These are phyloP conservation scores for Willowsia nigromaculata DNA, from an alignment of 2,888 invertebrate genomes.

Conservation along the genomic window DNA sequence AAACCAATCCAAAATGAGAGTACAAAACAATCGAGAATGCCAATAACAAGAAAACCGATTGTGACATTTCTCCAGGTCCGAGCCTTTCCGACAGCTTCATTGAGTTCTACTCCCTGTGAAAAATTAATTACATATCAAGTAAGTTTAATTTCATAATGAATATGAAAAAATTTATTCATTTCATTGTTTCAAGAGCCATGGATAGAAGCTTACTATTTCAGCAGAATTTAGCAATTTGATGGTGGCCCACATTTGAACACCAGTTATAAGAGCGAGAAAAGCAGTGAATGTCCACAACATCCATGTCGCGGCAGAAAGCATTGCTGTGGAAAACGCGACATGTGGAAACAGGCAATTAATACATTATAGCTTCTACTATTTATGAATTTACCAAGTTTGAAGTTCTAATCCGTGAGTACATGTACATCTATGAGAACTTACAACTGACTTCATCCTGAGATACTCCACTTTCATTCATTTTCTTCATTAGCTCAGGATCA, in stretches of 20 bases:
- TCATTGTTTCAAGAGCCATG: no score
- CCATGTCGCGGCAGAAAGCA: no score
- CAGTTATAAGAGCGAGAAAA: neutral
- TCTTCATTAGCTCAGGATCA: no score
- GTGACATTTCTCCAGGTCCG: neutral
- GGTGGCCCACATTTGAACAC: neutral
- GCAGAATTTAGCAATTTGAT: neutral
- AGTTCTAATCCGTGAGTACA: no score
- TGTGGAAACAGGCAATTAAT: neutral
- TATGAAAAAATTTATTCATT: no score
- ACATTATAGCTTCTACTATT: neutral
- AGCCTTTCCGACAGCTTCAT: neutral
- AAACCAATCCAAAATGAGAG: neutral
- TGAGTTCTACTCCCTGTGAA: neutral
- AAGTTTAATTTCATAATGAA: no score
- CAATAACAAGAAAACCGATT: neutral
- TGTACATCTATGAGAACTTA: no score
- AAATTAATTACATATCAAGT: no score
- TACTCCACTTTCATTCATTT: no score
- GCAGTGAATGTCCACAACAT: neutral
- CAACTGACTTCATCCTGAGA: no score
- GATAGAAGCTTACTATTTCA: neutral
- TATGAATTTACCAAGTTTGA: neutral
- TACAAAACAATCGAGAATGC: neutral
- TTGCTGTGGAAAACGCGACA: no score